Evolutionary conservation across 2,888 invertebrate genomes (phyloP).

Genomic region (Chamaedrilus cognettii): DNA sequence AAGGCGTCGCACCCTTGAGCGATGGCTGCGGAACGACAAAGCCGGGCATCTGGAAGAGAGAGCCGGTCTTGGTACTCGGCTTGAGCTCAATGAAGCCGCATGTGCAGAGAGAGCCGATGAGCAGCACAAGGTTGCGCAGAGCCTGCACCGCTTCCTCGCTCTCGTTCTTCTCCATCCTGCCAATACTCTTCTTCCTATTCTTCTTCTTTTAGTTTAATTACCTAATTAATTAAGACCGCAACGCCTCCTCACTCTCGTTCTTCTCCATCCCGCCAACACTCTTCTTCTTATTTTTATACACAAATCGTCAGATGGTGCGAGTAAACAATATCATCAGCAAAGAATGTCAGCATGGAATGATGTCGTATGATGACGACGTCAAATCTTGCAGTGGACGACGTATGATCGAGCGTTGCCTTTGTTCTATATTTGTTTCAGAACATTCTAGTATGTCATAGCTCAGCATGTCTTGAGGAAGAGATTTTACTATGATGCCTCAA

Average conservation of each 20-base stretch:
- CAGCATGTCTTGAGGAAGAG: no score
- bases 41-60: constrained; percentile 90
- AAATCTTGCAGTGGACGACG: neutral
- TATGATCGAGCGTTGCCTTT: neutral
- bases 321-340: no score
- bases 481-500: no score
- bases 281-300: no score
- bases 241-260: constrained; percentile 77
- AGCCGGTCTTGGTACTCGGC: constrained; percentile 75
- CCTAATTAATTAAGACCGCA: no score
- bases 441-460: no score
- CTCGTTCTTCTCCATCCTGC: constrained; percentile 77
- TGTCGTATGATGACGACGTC: neutral
- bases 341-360: neutral
- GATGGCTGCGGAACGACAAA: constrained; percentile 90
- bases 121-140: constrained; percentile 86
- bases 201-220: no score
- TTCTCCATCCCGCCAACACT: constrained; percentile 73
- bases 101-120: constrained; percentile 92
- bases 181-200: no score
- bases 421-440: no score
- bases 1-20: constrained; percentile 68
- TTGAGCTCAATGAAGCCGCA: constrained; percentile 84
- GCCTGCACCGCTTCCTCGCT: constrained; percentile 77
- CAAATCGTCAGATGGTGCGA: no score